Evolutionary conservation across 2,888 invertebrate species (phyloP), one percentile per base, ranked within the genome.

Genomic region (Crepidodera aurea): DNA sequence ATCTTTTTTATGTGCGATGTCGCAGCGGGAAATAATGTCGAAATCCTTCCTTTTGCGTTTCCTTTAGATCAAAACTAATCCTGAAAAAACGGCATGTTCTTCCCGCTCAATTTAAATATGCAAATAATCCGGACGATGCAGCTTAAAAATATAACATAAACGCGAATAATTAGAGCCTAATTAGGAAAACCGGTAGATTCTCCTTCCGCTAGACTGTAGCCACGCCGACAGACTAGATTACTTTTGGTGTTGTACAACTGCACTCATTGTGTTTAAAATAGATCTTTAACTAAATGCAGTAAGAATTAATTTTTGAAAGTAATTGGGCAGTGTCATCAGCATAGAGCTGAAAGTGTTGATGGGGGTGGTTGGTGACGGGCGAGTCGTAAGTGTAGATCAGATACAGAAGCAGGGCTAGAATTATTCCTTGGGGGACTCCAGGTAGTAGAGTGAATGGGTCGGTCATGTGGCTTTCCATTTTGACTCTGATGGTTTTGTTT

Each of bases 61-160:
- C 34, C 34, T 37, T 18, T 16, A 8, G 10, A 15, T 18, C 48
- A 15, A 25, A 15, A 25, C 25, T 46, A 40, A 40, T 40, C 40
- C 40, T 40, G 8, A 16, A 46, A 18, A 32, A 50, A 29, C 13
- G 10, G 29, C 18, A 15, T 7, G 19, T 12, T 54, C 40, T 42
- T 54, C 16, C 54, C 27, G 18, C 19, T 32, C 39, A 42, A 60
- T 55, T 55, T 60, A 18, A 60, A 60, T 55, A 60, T 60, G 55
- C 32, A 55, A 60, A 60, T 55, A 39, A 39, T 48, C 37, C 48
- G 44, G 54, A 60, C 39, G 46, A 25, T 18, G 50, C 40, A 51
- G 50, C 60, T 55, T 48, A 55, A 60, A 55, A 55, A 55, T 60
- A 55, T 55, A 60, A 54, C 46, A 39, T 50, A 37, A 60, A 50